Evolutionary conservation across 2,797 vertebrate genomes (phyloP), one percentile per base, ranked within the genome.

Genomic region (Dicrostonyx torquatus): DNA sequence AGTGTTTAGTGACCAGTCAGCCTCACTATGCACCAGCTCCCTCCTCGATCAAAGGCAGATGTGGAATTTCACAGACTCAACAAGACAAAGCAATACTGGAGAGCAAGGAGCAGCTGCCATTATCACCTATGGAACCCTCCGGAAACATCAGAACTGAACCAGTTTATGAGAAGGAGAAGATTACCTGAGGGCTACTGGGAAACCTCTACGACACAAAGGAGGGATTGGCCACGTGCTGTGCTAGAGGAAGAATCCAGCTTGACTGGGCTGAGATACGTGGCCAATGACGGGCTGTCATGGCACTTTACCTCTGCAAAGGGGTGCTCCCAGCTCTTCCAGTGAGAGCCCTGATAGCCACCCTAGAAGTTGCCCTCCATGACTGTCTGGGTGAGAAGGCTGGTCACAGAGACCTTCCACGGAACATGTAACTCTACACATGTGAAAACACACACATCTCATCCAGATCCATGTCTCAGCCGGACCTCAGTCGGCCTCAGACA

Each of bases 401-500:
- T 92, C 91, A 86, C 26, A 58, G 62, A 89, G 17, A 31, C 53
- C 76, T 68, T 92, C 85, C 94, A 90, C 82, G 37, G 75, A 80
- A 84, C 9, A 0, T 24, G 89, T 89, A 92, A 94, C 76, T 64
- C 94, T 80, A 75, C 22, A 48, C 53, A 64, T 72, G 73, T 43
- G 37, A 73, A 89, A 14, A 95, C 20, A 89, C 53, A 87, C 88
- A 75, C 77, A 8, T 18, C 29, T 48, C 62, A 45, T 24, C 53
- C 68, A 75, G 29, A 64, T n/a, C 34, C n/a, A 22, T 53, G 5
- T 77, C 64, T n/a, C 62, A 29, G 82, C 85, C 78, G 66, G 90
- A 93, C 75, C 7, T 93, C 37, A 77, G 60, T 22, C 13, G 17
- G 20, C 60, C 87, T 91, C 90, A 70, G 12, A 55, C 0, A 95